These are phyloP conservation scores for Eupithecia abbreviata DNA, from an alignment of 2,888 invertebrate genomes.

Conservation along the genomic window DNA sequence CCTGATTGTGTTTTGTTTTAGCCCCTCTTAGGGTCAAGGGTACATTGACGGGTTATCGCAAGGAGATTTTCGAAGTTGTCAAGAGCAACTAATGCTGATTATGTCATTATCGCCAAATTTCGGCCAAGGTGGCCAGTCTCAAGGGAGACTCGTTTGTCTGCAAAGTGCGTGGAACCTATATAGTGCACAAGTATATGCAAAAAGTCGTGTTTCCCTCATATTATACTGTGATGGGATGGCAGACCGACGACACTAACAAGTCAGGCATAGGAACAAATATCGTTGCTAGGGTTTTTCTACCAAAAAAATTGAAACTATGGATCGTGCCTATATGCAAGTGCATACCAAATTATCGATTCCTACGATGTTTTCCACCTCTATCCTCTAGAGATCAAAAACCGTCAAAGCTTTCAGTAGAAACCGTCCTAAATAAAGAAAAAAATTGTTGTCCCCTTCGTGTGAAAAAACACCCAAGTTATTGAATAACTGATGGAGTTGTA, in stretches of 20 bases:
- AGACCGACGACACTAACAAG: too few relatives aligned
- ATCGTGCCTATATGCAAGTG: neutral
- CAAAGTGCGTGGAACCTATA: neutral
- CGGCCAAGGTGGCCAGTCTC: neutral
- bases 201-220: neutral
- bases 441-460: constrained; percentile 28
- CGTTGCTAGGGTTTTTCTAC: neutral
- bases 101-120: neutral
- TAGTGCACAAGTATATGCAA: neutral
- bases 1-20: constrained; percentile 15
- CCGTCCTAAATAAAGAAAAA: constrained; percentile 12
- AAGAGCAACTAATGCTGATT: neutral
- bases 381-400: neutral
- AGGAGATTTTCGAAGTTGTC: neutral
- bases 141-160: neutral
- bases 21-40: neutral
- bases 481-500: constrained; percentile 52
- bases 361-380: neutral
- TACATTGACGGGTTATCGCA: neutral
- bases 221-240: neutral
- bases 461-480: constrained; percentile 34
- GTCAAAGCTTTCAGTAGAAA: neutral
- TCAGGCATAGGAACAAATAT: neutral
- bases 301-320: neutral
- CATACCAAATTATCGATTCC: neutral